phyloP scores from a whole-genome alignment of 2,888 invertebrate species.

The Acanthosoma haemorrhoidale region DNA sequence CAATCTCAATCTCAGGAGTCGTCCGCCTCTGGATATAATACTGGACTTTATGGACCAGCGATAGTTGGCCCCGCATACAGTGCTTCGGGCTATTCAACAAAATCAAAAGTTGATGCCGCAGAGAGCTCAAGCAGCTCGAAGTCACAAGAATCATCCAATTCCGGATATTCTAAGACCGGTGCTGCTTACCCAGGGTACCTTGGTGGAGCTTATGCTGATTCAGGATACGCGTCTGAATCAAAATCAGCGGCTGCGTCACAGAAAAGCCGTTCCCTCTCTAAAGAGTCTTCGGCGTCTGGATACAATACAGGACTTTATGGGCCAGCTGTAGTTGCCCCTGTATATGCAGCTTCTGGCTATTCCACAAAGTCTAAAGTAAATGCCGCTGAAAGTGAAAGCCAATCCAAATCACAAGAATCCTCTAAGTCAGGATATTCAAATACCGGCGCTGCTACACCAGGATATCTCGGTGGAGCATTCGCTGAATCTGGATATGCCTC shows the following conservation, averaged over 20 bases:
- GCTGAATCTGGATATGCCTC: not conserved
- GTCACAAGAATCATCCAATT: not conserved
- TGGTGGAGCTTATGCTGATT: not conserved
- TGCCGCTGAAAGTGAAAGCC: not conserved
- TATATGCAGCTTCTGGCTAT: not conserved
- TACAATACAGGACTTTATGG: not conserved
- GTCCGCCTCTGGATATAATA: not conserved
- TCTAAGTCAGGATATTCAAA: not conserved
- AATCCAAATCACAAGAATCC: not conserved
- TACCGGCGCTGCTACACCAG: not conserved
- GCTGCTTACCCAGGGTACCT: not conserved
- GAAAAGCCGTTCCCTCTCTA: not conserved
- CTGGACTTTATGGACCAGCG: not conserved
- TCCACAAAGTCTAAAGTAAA: not conserved
- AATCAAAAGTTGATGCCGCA: not conserved
- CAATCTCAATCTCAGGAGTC: not conserved
- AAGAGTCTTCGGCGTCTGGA: not conserved
- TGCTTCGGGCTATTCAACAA: not conserved
- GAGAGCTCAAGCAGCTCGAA: not conserved
- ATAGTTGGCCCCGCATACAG: too few relatives aligned
- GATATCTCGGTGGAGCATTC: not conserved
- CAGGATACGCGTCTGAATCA: not conserved
- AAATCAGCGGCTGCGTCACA: not conserved
- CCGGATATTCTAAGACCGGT: not conserved
- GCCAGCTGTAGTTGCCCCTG: not conserved